A percentile compares a stretch with the other conserved stretches of the same genome.
phyloP scores from a whole-genome alignment of 92 coral and sea anemone genomes.

The Porites cylindrica region DNA sequence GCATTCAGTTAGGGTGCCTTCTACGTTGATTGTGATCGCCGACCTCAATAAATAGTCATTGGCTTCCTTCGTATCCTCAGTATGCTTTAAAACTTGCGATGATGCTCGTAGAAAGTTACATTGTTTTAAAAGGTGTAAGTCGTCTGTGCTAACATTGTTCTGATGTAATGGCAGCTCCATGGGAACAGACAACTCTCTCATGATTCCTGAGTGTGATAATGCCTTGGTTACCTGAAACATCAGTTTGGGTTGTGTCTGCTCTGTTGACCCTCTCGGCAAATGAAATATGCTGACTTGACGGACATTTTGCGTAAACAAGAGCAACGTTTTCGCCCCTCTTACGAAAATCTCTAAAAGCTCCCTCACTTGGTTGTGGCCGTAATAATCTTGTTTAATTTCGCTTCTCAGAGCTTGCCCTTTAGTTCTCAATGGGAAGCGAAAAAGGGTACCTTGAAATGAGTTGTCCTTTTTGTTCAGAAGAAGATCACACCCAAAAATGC shows the following conservation, averaged over 20 bases:
- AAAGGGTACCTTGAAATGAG: conserved; percentile 82
- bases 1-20: conserved; percentile 33
- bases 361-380: conserved; percentile 62
- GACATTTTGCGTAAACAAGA: conserved; percentile 87
- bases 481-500: too few relatives aligned
- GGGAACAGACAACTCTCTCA: conserved; percentile 41
- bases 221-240: conserved; percentile 54
- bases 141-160: conserved; percentile 16
- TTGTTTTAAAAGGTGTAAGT: conserved; percentile 58
- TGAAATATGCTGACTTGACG: conserved; percentile 65
- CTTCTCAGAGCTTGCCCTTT: conserved; percentile 70
- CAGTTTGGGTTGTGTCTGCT: conserved; percentile 37
- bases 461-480: conserved; percentile 11
- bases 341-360: conserved; percentile 67
- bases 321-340: conserved; percentile 70
- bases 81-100: neutral
- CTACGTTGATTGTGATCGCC: conserved; percentile 35
- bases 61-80: too few relatives aligned
- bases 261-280: conserved; percentile 27
- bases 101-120: conserved; percentile 74
- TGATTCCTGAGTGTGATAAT: conserved; percentile 28
- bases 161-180: conserved; percentile 59
- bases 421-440: conserved; percentile 89
- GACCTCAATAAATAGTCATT: conserved; percentile 16
- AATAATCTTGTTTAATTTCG: conserved; percentile 70